Conservation (phyloP, 2,888 invertebrate species). For the Drosophila ezoana region DNA sequence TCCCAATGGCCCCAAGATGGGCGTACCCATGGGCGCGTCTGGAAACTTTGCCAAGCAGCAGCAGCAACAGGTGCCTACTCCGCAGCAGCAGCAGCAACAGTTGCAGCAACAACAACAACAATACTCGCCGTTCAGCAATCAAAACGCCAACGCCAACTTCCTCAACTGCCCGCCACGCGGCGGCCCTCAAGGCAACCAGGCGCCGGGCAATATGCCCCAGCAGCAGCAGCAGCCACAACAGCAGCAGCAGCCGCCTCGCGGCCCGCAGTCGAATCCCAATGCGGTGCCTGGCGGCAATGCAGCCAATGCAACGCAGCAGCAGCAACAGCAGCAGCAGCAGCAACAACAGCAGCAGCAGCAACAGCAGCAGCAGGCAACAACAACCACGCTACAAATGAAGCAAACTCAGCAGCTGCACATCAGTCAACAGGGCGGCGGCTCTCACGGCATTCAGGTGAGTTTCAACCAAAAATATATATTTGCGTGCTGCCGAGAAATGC, state of each 20-base stretch:
- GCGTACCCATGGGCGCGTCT: conserved; percentile 73
- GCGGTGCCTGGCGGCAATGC: conserved; percentile 70
- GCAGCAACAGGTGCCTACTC: conserved; percentile 79
- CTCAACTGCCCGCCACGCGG: conserved; percentile 83
- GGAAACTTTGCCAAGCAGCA: conserved; percentile 78
- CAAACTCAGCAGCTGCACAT: conserved; percentile 95
- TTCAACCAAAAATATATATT: background rate
- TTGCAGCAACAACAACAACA: conserved; percentile 85
- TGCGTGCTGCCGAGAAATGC: too few species aligned
- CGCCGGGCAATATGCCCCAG: conserved; percentile 60
- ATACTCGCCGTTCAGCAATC: conserved; percentile 88
- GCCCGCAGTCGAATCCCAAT: conserved; percentile 71
- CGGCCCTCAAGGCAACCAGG: conserved; percentile 59
- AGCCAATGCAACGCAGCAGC: conserved; percentile 69
- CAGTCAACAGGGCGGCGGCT: conserved; percentile 90
- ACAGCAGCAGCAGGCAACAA: conserved; percentile 81
- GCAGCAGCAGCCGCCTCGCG: conserved; percentile 62
- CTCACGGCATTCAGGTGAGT: conserved; percentile 92
- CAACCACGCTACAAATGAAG: conserved; percentile 91
- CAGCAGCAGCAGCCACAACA: conserved; percentile 64
- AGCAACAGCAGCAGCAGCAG: conserved; percentile 56
- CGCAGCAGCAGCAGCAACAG: conserved; percentile 74
- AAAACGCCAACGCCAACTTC: conserved; percentile 79
- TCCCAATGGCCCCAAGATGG: conserved; percentile 81
- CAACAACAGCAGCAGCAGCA: conserved; percentile 65